A percentile compares a stretch with the other conserved stretches of the same genome.
Evolutionary conservation across 2,113 vertebrate species (phyloP).

Genomic region (Phalacrocorax brasilianus): DNA sequence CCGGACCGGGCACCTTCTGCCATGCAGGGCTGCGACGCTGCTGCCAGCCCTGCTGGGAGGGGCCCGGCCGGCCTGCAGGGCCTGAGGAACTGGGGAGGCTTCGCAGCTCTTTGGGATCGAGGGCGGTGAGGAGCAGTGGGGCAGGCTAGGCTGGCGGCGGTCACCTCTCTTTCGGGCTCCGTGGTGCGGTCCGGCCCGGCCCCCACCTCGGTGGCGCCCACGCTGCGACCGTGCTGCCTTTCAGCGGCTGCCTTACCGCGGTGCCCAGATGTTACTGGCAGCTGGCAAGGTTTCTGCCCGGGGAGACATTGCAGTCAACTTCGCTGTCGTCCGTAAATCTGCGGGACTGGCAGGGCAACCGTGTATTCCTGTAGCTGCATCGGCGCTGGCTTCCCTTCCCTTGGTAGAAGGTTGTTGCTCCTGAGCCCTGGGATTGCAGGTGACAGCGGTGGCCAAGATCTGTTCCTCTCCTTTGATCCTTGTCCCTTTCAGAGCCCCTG

Average conservation of each 20-base stretch:
- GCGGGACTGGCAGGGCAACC: background rate
- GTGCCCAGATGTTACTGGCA: no score
- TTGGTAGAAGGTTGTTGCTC: no score
- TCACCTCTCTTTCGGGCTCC: rapidly evolving
- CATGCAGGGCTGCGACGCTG: background rate
- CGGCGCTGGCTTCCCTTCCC: background rate
- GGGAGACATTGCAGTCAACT: rapidly evolving
- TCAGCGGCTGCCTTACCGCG: background rate
- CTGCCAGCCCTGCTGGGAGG: background rate
- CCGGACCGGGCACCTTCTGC: no score
- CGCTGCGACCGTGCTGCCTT: background rate
- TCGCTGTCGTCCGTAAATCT: background rate
- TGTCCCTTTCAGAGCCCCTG: no score
- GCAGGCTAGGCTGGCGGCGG: background rate
- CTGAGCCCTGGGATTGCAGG: no score
- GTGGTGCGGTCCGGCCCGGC: no score
- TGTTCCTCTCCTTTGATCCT: no score
- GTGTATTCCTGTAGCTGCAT: no score
- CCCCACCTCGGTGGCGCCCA: background rate
- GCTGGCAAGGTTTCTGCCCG: no score
- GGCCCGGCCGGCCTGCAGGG: background rate
- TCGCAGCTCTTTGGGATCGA: background rate
- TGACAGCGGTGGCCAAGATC: background rate
- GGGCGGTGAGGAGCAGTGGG: no score
- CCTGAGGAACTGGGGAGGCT: background rate